Evolutionary conservation across 2,888 invertebrate genomes (phyloP).

Genomic region (Cryptophagus acutangulus): DNA sequence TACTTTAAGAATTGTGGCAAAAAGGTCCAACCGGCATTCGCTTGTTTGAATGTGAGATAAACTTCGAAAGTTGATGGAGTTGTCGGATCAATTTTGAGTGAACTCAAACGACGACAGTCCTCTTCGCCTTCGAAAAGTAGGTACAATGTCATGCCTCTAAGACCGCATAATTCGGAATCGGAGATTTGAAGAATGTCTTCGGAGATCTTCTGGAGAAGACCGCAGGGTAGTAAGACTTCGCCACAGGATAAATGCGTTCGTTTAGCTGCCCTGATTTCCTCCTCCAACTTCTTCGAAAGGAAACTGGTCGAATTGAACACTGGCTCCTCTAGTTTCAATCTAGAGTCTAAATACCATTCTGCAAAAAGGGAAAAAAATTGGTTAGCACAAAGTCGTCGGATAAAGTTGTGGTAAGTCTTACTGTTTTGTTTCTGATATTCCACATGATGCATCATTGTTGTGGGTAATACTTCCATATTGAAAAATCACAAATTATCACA

Average conservation of each 20-base stretch:
- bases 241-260: conserved; percentile 75
- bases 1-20: conserved; percentile 87
- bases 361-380: conserved; percentile 25
- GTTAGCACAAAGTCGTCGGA: conserved; percentile 4
- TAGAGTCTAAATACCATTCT: conserved; percentile 46
- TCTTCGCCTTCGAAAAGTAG: conserved; percentile 74
- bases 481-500: conserved; percentile 29
- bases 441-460: conserved; percentile 27
- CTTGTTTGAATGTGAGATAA: conserved; percentile 81
- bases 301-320: conserved; percentile 57
- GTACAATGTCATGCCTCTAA: conserved; percentile 77
- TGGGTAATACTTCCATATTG: conserved; percentile 40
- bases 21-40: conserved; percentile 80
- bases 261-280: conserved; percentile 75
- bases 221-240: conserved; percentile 79
- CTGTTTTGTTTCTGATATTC: conserved; percentile 42
- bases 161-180: conserved; percentile 83
- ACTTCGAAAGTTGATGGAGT: conserved; percentile 89
- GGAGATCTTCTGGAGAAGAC: conserved; percentile 73
- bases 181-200: conserved; percentile 75
- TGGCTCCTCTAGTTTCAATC: conserved; percentile 38
- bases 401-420: conserved; percentile 28
- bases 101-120: conserved; percentile 67
- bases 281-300: conserved; percentile 71
- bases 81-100: conserved; percentile 79